A percentile compares a stretch with the other conserved stretches of the same genome.
phyloP scores from a whole-genome alignment of 2,888 invertebrate species.

The Dicranocentrus wangi region DNA sequence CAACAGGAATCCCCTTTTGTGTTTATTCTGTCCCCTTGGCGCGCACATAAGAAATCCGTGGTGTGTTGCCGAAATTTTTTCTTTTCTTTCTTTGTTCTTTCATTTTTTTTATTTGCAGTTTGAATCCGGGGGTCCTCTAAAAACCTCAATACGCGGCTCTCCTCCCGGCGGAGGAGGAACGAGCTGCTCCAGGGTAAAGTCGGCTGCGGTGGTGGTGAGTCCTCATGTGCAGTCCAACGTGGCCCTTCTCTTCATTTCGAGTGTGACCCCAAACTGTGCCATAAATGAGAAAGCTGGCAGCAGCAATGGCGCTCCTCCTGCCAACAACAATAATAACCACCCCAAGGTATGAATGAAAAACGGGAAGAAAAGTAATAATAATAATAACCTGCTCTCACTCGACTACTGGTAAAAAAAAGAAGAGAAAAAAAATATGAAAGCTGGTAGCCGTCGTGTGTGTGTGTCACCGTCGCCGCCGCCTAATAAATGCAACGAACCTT shows the following conservation, averaged over 20 bases:
- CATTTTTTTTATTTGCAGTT: not conserved
- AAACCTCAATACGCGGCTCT: not conserved
- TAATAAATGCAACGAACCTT: not conserved
- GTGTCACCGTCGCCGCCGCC: not conserved
- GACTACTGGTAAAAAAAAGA: too few species aligned
- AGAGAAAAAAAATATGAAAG: not conserved
- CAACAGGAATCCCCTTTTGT: too few species aligned
- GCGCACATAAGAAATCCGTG: too few species aligned
- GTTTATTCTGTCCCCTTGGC: too few species aligned
- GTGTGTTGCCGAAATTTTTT: too few species aligned
- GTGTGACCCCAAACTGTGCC: conserved; percentile 25
- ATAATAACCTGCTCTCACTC: too few species aligned
- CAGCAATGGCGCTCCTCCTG: not conserved
- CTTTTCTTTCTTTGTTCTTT: not conserved
- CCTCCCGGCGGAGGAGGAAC: not conserved
- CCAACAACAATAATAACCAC: not conserved
- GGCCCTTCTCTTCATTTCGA: conserved; percentile 62
- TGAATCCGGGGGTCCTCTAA: not conserved
- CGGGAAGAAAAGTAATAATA: too few species aligned
- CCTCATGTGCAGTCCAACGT: conserved; percentile 62
- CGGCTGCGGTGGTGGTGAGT: conserved; percentile 19
- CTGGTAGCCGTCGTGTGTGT: not conserved
- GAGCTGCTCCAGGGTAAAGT: not conserved
- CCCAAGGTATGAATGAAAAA: not conserved
- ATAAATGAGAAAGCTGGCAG: not conserved